Base-by-base conservation (phyloP, 1,140 invertebrate genomes). In the Ceratina australensis region DNA sequence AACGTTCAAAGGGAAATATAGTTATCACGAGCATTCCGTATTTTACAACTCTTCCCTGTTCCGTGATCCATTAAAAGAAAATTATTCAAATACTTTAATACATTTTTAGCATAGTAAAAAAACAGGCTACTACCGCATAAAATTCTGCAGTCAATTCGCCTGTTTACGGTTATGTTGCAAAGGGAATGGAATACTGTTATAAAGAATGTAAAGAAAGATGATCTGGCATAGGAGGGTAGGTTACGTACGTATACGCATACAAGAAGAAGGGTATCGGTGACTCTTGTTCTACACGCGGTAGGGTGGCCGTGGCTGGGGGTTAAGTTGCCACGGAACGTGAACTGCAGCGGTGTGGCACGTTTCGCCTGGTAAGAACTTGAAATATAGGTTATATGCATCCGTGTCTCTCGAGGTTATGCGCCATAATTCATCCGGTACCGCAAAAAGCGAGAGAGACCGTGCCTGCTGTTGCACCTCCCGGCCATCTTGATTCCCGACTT, bases 351-450 rank as follows among this genome's bases (percentile, higher is more conserved):
- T 22, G 49, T 42, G 33, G 3, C 68, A 66, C 72, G 77, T 83
- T 77, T 73, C 81, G 26, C 65, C 42, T 42, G 33, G 68, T 77
- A 80, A 84, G 81, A 83, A 84, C 72, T 28, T 83, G 78, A 84
- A 80, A 84, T 84, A 83, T 83, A 83, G 81, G 82, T 77, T 71
- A 73, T 77, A 78, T 83, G 83, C 69, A 80, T 76, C 33, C 69
- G 50, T 74, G 78, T 78, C 81, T 80, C 81, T 67, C 69, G 83
- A 81, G 81, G 78, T 84, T 84, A 84, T 78, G 67, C 73, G n/a
- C 79, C 74, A 84, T 84, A 84, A 84, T 84, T 84, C 77, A 84
- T 82, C 72, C 64, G 47, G 22, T 77, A 15, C 49, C 67, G 52
- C 33, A 81, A 81, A 84, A 78, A 81, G 69, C 59, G 64, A 68